Conservation (phyloP, 2,113 vertebrate species). For the Pomatostomus ruficeps region DNA sequence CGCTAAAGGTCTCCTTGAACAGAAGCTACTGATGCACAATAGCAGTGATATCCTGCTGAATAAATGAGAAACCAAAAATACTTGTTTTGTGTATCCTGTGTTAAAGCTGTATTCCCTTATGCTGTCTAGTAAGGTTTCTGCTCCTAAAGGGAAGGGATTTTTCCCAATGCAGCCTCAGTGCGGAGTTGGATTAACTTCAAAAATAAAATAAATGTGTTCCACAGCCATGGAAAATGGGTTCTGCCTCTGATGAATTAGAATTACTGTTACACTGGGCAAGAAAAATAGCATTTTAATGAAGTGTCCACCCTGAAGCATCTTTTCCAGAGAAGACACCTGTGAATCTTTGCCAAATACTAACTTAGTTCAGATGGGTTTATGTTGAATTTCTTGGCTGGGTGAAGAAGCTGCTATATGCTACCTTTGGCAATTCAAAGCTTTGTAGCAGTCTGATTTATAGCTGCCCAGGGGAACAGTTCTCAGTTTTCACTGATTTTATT, state of each 20-base stretch:
- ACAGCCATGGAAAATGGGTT: not conserved
- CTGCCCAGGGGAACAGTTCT: not conserved
- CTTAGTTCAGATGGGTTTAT: not conserved
- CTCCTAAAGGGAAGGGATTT: not conserved
- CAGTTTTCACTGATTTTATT: not conserved
- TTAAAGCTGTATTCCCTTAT: not conserved
- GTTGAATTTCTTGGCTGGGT: not conserved
- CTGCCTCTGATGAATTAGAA: not conserved
- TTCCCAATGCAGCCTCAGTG: not conserved
- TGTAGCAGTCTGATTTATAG: not conserved
- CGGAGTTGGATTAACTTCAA: not conserved
- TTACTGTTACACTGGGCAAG: not conserved
- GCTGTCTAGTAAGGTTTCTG: not conserved
- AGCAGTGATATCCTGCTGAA: not conserved
- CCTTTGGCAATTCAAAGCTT: not conserved
- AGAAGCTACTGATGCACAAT: not conserved
- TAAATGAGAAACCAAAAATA: not conserved
- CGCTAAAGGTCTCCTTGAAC: not conserved
- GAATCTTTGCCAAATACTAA: not conserved
- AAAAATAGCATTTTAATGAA: conserved; percentile 23
- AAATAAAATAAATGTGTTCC: not conserved
- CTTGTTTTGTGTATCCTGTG: not conserved
- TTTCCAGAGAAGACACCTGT: not conserved
- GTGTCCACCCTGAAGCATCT: not conserved
- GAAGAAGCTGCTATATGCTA: not conserved